Base-by-base conservation (phyloP, 2,113 vertebrate genomes). In the Fulmarus glacialis region DNA sequence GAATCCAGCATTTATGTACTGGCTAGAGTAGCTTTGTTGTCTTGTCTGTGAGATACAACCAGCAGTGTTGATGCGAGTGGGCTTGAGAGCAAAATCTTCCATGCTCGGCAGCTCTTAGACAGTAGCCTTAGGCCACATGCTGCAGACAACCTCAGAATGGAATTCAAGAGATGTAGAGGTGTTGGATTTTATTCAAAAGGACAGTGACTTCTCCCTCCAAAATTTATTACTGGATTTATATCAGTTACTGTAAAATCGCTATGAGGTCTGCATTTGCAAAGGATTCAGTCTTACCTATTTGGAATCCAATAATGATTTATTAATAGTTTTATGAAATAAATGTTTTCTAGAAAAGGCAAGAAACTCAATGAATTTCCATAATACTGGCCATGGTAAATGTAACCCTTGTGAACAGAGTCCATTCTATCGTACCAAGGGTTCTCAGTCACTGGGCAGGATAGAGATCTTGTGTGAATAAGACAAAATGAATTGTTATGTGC, bases 361-460 rank as follows among this genome's bases (percentile, higher is more conserved):
- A 6, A 20, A 1, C 18, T 27, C 72, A 3, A 11, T 18, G 21
- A 4, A 5, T 36, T 52, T 27, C 48, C n/a, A 3, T 42, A 45
- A 45, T 17, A 26, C 36, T 36, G 18, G 27, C 18, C 30, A 22
- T 5, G n/a, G 38, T 22, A 34, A 55, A 2, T 0, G 19, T 17
- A 47, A 58, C 16, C 43, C 38, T 32, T 68, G 10, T 48, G 55
- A 50, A 14, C 19, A 15, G 34, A 20, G 64, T 14, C 59, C 45
- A 9, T 32, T 9, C 36, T 16, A 10, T 3, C 3, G 0, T 12
- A 3, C 2, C 24, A 11, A 34, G 64, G 26, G 0, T 29, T 55
- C 58, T 38, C 52, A 55, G 34, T 15, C 63, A 38, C 66, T 6
- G 19, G 24, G 38, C 43, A 52, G 72, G 27, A 6, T 0, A 15